Evolutionary conservation across 1,140 invertebrate species (phyloP).

Genomic region (Nasonia vitripennis): DNA sequence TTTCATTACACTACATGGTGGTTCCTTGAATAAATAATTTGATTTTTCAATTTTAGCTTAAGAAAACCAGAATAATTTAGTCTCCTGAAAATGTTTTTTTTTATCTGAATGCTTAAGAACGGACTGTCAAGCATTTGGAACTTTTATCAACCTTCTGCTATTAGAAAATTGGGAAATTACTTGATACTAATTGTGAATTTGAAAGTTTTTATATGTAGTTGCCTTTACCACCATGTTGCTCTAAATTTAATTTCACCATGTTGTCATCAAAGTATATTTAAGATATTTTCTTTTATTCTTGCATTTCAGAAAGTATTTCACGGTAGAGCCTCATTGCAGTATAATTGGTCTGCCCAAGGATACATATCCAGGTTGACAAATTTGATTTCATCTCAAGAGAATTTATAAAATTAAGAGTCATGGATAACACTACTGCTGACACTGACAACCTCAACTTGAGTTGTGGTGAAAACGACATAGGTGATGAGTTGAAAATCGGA

Average conservation of each 20-base stretch:
- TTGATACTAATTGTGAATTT: not conserved
- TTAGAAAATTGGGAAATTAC: not conserved
- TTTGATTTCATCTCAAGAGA: not conserved
- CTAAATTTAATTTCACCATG: not conserved
- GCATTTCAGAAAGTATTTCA: conserved; percentile 43
- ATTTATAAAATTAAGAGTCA: not conserved
- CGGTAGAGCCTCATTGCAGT: not conserved
- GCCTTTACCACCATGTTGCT: conserved; percentile 30
- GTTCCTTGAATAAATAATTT: not conserved
- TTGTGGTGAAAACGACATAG: conserved; percentile 83
- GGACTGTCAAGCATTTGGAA: not conserved
- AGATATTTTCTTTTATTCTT: conserved; percentile 8
- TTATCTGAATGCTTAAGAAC: not conserved
- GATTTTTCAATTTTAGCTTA: not conserved
- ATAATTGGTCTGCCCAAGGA: conserved; percentile 35
- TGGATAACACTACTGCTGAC: conserved; percentile 75
- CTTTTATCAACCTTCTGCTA: not conserved
- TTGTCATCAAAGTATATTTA: not conserved
- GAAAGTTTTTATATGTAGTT: not conserved
- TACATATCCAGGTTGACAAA: conserved; percentile 45
- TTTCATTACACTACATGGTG: conserved; percentile 33
- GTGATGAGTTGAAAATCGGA: conserved; percentile 82
- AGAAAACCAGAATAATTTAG: conserved; percentile 9
- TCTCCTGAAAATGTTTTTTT: not conserved
- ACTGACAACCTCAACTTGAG: conserved; percentile 82